A percentile compares a stretch with the other conserved stretches of the same genome.
Conservation (phyloP, 2,113 vertebrate genomes). For the Triplophysa rosa region DNA sequence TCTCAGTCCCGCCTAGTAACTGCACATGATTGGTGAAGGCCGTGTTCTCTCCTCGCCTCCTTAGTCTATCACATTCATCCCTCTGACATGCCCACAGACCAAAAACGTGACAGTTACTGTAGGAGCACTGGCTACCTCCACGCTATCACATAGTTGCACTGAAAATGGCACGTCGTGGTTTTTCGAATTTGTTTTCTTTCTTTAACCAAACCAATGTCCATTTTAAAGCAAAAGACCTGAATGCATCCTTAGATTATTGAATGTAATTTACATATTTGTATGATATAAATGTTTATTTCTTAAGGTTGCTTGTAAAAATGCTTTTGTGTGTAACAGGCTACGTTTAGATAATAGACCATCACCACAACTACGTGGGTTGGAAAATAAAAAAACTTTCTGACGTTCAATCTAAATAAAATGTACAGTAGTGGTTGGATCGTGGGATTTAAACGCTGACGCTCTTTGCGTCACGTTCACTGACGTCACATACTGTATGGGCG, state of each 20-base stretch:
- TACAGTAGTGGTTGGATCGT: neutral
- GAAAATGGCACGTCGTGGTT: neutral
- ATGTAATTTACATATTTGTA: neutral
- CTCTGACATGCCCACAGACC: constrained; percentile 24
- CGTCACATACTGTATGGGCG: constrained; percentile 21
- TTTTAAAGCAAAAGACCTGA: neutral
- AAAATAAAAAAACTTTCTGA: neutral
- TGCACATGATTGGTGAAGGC: constrained; percentile 48
- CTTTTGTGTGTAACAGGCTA: neutral
- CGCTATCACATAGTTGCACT: neutral
- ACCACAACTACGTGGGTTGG: neutral
- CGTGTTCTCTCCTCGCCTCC: neutral
- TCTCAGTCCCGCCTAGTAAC: constrained; percentile 57
- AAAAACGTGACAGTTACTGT: constrained; percentile 53
- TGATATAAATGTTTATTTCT: neutral
- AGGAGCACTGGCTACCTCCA: neutral
- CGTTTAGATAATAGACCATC: neutral
- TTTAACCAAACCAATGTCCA: neutral
- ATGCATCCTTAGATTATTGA: neutral
- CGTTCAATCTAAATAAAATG: neutral
- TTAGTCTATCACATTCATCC: constrained; percentile 25
- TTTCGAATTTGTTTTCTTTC: neutral
- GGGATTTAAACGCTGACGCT: constrained; percentile 48
- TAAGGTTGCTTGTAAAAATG: neutral
- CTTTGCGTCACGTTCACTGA: constrained; percentile 30